Percentiles rank a stretch among this genome's conserved stretches.
Conservation (phyloP, 2,113 vertebrate genomes). For the cat (Felis catus) region F.catus_Fca126_mat1.0 CM031418.1:138194001-138194500, state of each 20-base stretch:
- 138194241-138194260: not conserved
- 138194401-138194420: not conserved
- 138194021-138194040: constrained; percentile 66
- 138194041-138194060: constrained; percentile 47
- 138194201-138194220: not conserved
- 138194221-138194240: not conserved
- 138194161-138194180: not conserved
- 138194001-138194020: constrained; percentile 41
- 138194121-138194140: constrained; percentile 18
- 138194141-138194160: not conserved
- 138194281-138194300: not conserved
- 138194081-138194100: not conserved
- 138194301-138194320: not conserved
- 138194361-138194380: not conserved
- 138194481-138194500: not conserved
- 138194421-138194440: not conserved
- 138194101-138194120: not conserved
- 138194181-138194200: not conserved
- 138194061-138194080: not conserved
- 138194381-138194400: not conserved
- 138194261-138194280: not conserved
- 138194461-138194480: not conserved
- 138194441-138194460: not conserved
- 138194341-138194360: accelerated
- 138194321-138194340: not conserved